Base-by-base conservation (phyloP, 2,797 vertebrate species). In the Centroberyx gerrardi region DNA sequence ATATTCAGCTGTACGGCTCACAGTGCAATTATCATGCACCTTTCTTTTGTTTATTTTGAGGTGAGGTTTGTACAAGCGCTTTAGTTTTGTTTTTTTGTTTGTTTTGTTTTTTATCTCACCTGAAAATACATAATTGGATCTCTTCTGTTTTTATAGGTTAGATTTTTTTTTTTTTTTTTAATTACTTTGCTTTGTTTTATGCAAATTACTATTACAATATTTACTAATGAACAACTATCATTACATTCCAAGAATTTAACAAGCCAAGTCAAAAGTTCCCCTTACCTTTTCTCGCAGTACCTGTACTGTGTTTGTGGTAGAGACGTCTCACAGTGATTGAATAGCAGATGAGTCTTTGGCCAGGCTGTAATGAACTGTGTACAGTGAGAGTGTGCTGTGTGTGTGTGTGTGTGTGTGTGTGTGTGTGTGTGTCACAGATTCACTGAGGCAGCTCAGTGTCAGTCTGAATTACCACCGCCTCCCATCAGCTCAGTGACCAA, bases 401-500 rank as follows among this genome's bases (percentile, higher is more conserved):
- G 56, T 60, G 29, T 51, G 61, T 78, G 54, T 67, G 68, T 77
- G 40, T 63, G 42, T 62, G 71, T 74, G 81, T 42, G 77, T 49
- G 52, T 42, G 44, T 36, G 53, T 76, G n/a, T 48, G 67, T 81
- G 72, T 66, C 65, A 54, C 56, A 80, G 81, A 84, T 74, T 85
- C 73, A 77, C 63, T 69, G 83, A 85, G 87, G 68, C 85, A 87
- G 91, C 89, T 93, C 89, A 89, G 76, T 93, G 90, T 93, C 92
- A 83, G 5, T 75, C 76, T 85, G 73, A 91, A 92, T 93, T 92
- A 94, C 27, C 82, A 42, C 76, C 83, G 74, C 83, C 86, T 90
- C 86, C 64, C 64, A 55, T 90, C 83, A 92, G 68, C 87, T 78
- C 80, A 31, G 8, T 15, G 86, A 73, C 92, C 94, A 94, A 93